Evolutionary conservation across 2,888 invertebrate species (phyloP).

Genomic region (Limnephilus auricula): DNA sequence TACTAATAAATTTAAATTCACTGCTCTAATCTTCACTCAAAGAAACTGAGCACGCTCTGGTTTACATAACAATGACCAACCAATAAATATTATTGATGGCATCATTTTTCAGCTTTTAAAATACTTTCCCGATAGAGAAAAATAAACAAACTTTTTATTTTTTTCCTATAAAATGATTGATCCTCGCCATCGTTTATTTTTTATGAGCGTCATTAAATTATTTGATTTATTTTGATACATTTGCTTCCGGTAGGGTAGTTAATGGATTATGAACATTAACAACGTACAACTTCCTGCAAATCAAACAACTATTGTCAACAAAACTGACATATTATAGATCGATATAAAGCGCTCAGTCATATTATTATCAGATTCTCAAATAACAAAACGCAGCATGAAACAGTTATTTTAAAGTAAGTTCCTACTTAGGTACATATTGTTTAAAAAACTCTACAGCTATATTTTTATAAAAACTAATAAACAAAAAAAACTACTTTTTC

Average conservation of each 20-base stretch:
- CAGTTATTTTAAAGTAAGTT: neutral
- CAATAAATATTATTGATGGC: neutral
- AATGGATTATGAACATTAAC: constrained; percentile 6
- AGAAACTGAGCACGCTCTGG: neutral
- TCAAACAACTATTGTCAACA: constrained; percentile 33
- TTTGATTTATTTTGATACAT: constrained; percentile 22
- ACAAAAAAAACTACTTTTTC: too few species aligned
- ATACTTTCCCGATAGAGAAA: neutral
- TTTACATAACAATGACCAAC: neutral
- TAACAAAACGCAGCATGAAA: neutral
- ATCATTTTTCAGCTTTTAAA: neutral
- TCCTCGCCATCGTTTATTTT: neutral
- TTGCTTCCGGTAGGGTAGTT: constrained; percentile 14
- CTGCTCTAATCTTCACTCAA: neutral
- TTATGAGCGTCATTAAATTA: neutral
- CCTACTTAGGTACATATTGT: neutral
- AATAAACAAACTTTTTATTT: neutral
- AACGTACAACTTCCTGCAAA: constrained; percentile 31
- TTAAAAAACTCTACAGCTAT: neutral
- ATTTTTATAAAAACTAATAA: neutral
- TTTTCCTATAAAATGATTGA: neutral
- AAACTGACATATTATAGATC: constrained; percentile 24
- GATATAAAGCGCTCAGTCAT: constrained; percentile 16
- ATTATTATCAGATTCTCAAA: neutral
- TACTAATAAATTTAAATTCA: neutral